Evolutionary conservation across 2,797 vertebrate species (phyloP).

Genomic region (Garrulus glandarius): DNA sequence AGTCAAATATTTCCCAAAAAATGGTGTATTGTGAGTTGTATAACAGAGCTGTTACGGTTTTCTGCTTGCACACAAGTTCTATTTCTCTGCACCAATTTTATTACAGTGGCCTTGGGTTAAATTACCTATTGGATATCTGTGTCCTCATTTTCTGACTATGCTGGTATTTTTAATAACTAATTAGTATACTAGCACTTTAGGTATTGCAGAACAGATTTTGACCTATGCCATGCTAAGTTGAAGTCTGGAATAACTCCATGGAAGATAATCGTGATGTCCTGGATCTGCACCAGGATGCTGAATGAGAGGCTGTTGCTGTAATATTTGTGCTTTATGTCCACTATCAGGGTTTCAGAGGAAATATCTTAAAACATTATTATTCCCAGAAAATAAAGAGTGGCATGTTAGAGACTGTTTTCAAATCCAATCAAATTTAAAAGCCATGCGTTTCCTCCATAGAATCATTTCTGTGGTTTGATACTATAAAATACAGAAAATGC

Average conservation of each 20-base stretch:
- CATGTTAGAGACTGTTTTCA: not conserved
- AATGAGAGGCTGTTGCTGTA: not conserved
- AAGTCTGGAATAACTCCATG: not conserved
- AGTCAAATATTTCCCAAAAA: not conserved
- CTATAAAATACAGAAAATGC: not conserved
- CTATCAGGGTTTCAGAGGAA: not conserved
- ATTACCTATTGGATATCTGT: not conserved
- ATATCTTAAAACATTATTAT: not conserved
- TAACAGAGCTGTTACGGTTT: not conserved
- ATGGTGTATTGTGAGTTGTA: not conserved
- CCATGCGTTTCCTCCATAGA: not conserved
- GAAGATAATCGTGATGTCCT: not conserved
- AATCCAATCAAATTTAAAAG: not conserved
- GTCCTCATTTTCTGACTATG: not conserved
- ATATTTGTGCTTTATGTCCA: not conserved
- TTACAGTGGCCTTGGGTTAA: not conserved
- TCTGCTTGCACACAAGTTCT: not conserved
- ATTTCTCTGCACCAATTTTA: not conserved
- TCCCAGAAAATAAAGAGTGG: not conserved
- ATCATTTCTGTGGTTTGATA: not conserved
- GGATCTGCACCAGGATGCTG: not conserved
- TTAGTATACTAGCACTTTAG: not conserved
- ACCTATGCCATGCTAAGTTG: not conserved
- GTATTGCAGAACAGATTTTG: not conserved
- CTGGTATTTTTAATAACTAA: constrained; percentile 26